These are phyloP conservation scores for Lobophora halterata DNA, from an alignment of 2,888 invertebrate species.

Conservation along the genomic window DNA sequence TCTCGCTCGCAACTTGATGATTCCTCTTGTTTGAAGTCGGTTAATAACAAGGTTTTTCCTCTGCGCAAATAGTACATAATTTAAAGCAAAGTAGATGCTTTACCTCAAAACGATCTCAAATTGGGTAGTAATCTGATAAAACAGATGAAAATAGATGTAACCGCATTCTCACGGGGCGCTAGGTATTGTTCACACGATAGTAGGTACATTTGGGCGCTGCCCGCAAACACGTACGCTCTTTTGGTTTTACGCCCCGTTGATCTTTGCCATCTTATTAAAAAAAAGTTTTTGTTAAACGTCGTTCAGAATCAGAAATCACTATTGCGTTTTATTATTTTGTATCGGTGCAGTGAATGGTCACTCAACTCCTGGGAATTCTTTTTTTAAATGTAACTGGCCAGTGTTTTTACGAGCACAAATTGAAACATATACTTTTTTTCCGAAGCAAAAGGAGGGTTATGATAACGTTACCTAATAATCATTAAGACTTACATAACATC, in stretches of 20 bases:
- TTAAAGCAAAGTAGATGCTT: too few relatives aligned
- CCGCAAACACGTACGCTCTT: slow-evolving; percentile 55
- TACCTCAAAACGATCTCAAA: slow-evolving; percentile 25
- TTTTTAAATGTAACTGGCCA: slow-evolving; percentile 26
- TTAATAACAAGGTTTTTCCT: too few relatives aligned
- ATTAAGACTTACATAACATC: too few relatives aligned
- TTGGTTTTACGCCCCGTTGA: slow-evolving; percentile 74
- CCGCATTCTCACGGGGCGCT: slow-evolving; percentile 65
- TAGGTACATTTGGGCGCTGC: slow-evolving; percentile 50
- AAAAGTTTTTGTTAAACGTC: slow-evolving; percentile 36
- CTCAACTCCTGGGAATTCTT: slow-evolving; percentile 40
- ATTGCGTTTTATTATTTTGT: slow-evolving; percentile 36
- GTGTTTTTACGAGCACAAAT: too few relatives aligned
- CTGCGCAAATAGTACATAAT: too few relatives aligned
- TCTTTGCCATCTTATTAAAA: slow-evolving; percentile 36
- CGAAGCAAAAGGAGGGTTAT: too few relatives aligned
- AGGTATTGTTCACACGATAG: slow-evolving; percentile 52
- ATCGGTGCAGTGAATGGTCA: slow-evolving; percentile 32
- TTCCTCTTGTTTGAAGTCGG: too few relatives aligned
- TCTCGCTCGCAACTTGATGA: too few relatives aligned
- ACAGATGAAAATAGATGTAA: slow-evolving; percentile 37
- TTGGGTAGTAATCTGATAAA: slow-evolving; percentile 34
- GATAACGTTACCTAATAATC: too few relatives aligned
- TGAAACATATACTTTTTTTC: too few relatives aligned
- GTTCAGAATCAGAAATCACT: slow-evolving; percentile 37